A percentile compares a stretch with the other conserved stretches of the same genome.
Evolutionary conservation across 1,140 invertebrate genomes (phyloP).

Genomic region (Drosophila orena): DNA sequence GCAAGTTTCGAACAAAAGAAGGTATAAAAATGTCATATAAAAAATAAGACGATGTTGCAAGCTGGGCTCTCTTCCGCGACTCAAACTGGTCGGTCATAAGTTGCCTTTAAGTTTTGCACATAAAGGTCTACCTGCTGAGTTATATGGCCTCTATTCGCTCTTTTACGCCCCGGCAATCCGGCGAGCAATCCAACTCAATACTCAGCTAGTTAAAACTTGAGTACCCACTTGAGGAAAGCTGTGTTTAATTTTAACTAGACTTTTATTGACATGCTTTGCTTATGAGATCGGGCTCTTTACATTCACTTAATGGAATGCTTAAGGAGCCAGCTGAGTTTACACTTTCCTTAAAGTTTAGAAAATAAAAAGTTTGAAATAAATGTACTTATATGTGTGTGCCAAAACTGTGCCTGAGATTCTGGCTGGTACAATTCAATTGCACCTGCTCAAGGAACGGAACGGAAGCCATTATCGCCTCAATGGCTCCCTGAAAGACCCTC

Average conservation of each 20-base stretch:
- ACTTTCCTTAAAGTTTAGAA: no score
- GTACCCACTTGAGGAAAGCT: conserved; percentile 40
- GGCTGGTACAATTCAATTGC: conserved; percentile 3
- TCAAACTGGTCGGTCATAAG: conserved; percentile 26
- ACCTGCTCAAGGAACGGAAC: conserved; percentile 24
- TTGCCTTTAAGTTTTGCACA: conserved; percentile 58
- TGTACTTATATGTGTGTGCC: background rate
- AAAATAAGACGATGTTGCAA: conserved; percentile 62
- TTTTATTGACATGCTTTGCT: conserved; percentile 27
- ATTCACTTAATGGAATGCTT: background rate
- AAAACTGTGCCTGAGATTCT: conserved; percentile 8
- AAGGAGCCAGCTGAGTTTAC: no score
- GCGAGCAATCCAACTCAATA: conserved; percentile 48
- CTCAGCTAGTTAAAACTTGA: conserved; percentile 59
- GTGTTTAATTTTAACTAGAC: conserved; percentile 29
- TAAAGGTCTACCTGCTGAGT: conserved; percentile 65
- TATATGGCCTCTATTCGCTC: conserved; percentile 51
- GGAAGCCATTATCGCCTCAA: conserved; percentile 31
- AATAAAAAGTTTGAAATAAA: background rate
- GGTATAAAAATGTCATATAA: conserved; percentile 71
- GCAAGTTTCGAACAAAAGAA: conserved; percentile 71
- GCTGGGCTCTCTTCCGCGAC: conserved; percentile 20
- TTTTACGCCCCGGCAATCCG: conserved; percentile 44
- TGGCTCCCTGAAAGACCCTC: conserved; percentile 26
- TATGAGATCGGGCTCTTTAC: background rate